phyloP scores from a whole-genome alignment of 1,140 invertebrate genomes.

The Bombus cullumanus region DNA sequence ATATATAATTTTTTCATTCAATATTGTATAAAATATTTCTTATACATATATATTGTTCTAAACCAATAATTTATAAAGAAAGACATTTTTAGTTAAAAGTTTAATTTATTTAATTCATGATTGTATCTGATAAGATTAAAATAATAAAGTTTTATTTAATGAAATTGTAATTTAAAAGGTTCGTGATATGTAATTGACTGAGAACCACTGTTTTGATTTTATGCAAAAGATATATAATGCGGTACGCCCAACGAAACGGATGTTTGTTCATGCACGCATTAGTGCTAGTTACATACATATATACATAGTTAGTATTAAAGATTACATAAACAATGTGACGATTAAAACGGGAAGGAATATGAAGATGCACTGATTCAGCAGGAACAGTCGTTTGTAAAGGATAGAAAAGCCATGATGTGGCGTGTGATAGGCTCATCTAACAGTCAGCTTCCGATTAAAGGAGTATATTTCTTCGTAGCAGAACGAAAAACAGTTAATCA shows the following conservation, averaged over 20 bases:
- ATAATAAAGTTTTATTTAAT: not conserved
- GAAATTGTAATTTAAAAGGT: not conserved
- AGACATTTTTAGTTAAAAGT: not conserved
- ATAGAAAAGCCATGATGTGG: slow-evolving; percentile 58
- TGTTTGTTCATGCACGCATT: not conserved
- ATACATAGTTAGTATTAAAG: not conserved
- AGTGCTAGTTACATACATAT: not conserved
- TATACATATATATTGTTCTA: not conserved
- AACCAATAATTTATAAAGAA: not conserved
- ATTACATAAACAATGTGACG: slow-evolving; percentile 23
- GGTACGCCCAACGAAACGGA: not conserved
- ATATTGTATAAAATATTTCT: not conserved
- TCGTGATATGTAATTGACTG: not conserved
- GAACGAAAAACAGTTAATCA: slow-evolving; percentile 9
- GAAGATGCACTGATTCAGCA: slow-evolving; percentile 54
- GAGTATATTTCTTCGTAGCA: not conserved
- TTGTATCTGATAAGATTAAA: not conserved
- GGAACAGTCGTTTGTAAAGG: slow-evolving; percentile 28
- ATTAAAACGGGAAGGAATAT: slow-evolving; percentile 44
- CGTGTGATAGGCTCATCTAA: slow-evolving; percentile 29
- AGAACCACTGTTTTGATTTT: slow-evolving; percentile 50
- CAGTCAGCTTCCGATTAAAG: slow-evolving; percentile 12
- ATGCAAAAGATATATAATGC: not conserved
- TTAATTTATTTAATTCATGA: not conserved
- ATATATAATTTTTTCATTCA: not conserved